Base-by-base conservation (phyloP, 2,888 invertebrate genomes). In the Diaperis boleti region DNA sequence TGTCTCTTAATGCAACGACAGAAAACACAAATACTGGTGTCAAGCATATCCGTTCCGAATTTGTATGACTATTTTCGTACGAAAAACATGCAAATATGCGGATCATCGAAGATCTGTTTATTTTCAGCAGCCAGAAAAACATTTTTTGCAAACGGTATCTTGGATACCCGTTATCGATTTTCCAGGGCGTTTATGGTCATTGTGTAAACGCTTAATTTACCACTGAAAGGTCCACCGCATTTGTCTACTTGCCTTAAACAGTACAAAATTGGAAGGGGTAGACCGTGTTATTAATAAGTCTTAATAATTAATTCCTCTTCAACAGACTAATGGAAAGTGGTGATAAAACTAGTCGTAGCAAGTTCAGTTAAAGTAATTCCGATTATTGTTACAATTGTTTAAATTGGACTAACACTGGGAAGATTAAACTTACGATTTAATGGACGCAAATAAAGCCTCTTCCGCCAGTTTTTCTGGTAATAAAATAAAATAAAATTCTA, bases 191-290 rank as follows among this genome's bases (percentile, higher is more conserved):
- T 52, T 52, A 52, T 52, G 52, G 37, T 52, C 26, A 26, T 52
- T 18, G 37, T 39, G 22, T 52, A 39, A n/a, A 52, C 52, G 52
- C 20, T 52, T 52, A 52, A 52, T 52, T 52, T 37, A 37, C 22
- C 52, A 37, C 39, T 13, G 20, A 52, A 52, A 52, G 52, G 26
- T 6, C 29, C 45, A 26, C 8, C 29, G 11, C 52, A 20, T 52
- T 11, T 52, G 37, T 52, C 37, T 20, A 20, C 26, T 11, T 17
- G 4, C 14, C 14, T 37, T 35, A 20, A 37, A 47, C 49, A 50
- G 35, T 50, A 35, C 49, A 20, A 14, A 52, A 37, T 52, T 52
- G 11, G 39, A 39, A 17, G 37, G 39, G 26, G 22, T 4, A 8
- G 13, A 22, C 22, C 2, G 4, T 42, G 3, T 22, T 1, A n/a